Percentiles rank a stretch among this genome's conserved stretches.
Conservation (phyloP, 2,888 invertebrate genomes). For the Diplazon laetatorius region DNA sequence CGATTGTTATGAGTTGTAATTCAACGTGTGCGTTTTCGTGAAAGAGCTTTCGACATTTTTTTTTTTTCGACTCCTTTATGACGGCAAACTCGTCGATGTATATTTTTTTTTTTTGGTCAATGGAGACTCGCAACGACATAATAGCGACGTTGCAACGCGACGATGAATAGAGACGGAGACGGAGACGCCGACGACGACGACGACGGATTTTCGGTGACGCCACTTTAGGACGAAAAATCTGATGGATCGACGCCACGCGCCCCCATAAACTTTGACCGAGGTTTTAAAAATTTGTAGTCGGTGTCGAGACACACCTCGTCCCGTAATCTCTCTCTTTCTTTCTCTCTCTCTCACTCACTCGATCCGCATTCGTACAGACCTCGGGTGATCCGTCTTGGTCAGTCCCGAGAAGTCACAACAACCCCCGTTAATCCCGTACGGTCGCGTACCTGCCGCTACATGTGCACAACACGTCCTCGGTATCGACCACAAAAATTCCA, state of each 20-base stretch:
- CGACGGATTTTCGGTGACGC: too few species aligned
- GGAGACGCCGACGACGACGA: too few species aligned
- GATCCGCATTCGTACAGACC: conserved; percentile 54
- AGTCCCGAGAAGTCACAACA: conserved; percentile 71
- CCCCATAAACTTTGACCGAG: too few species aligned
- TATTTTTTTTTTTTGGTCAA: neutral
- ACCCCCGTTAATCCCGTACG: conserved; percentile 54
- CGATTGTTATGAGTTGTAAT: too few species aligned
- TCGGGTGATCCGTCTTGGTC: conserved; percentile 72
- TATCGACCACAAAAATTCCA: too few species aligned
- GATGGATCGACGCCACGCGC: too few species aligned
- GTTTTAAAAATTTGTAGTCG: conserved; percentile 28
- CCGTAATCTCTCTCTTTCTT: conserved; percentile 42
- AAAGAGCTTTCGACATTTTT: too few species aligned
- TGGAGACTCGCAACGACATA: neutral
- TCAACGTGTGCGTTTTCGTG: too few species aligned
- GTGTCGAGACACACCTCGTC: conserved; percentile 27
- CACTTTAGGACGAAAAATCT: too few species aligned
- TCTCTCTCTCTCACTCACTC: too few species aligned
- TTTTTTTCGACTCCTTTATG: too few species aligned
- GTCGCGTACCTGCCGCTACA: neutral
- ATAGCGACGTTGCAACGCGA: neutral
- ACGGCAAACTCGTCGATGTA: too few species aligned
- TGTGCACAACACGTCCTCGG: neutral
- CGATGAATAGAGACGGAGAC: neutral